Base-by-base conservation (phyloP, 2,888 invertebrate genomes). In the Germaria angustata region DNA sequence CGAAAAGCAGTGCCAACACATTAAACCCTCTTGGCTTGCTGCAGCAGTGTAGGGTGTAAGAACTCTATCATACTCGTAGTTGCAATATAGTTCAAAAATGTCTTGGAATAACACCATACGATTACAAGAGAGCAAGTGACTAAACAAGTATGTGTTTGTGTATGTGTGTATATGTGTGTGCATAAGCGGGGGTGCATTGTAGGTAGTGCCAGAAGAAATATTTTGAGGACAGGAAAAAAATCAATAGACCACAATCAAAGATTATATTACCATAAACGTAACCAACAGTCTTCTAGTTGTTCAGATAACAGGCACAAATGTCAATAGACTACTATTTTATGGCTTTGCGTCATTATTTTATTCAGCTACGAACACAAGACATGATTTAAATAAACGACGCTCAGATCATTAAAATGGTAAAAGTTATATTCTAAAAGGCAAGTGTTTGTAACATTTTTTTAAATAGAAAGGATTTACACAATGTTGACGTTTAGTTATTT, bases 181-280 rank as follows among this genome's bases (percentile, higher is more conserved):
- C 11, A 39, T 13, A 24, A 32, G 72, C 34, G 65, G 39, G 41
- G 72, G 72, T 17, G 59, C 7, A 32, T 28, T 24, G 61, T 15
- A 59, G 13, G 5, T 20, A 32, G n/a, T 39, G 15, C 59, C 32
- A 39, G 24, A 28, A 34, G 44, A 49, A 49, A 53, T n/a, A n/a
- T 17, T 28, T 41, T 32, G 24, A 65, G 46, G 55, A 55, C 55
- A 46, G 51, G 13, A 65, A 65, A 57, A 65, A 59, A 41, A 69
- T 68, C 77, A 68, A 73, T 73, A 65, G 55, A 78, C 81, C 81
- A 69, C 78, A 78, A 81, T 81, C 81, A 65, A 57, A 73, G 78
- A 78, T 78, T 73, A 59, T 69, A 78, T 81, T 81, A 78, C 78
- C 78, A 78, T 73, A 81, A 81, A 78, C 68, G 77, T 71, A 76